Base-by-base conservation (phyloP, 2,888 invertebrate genomes). In the Fragum whitleyi region DNA sequence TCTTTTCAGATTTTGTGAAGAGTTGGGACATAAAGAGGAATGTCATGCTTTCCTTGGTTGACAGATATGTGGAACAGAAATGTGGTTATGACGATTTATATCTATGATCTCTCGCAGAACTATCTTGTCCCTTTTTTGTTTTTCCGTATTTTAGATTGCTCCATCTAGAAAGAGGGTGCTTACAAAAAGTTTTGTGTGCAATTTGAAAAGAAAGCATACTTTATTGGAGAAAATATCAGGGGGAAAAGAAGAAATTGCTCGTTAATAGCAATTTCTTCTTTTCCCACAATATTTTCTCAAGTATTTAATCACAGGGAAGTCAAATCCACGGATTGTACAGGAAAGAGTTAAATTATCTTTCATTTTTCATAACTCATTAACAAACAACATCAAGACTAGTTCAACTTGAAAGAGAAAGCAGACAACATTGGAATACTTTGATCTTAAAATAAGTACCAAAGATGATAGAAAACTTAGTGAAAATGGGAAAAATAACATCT, bases 11-110 rank as follows among this genome's bases (percentile, higher is more conserved):
- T 61, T 29, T 16, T 61, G 61, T 19, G 61, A 61, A 19, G 61
- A 61, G 61, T 29, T 87, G 28, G 90, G 90, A 5, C 85, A 87
- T 61, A 87, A 88, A 26, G 79, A 79, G 16, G 69, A 77, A 28
- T 75, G 85, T 16, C 89, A 90, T 83, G 88, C 88, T n/a, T 90
- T 88, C 65, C 79, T 87, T 28, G 88, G 87, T 74, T 91, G 81
- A 83, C 11, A 1, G 23, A 39, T 36, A n/a, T n/a, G n/a, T n/a
- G n/a, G n/a, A n/a, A 23, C 67, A 21, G 36, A 42, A 11, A 28
- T 5, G n/a, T n/a, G n/a, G n/a, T n/a, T n/a, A n/a, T n/a, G n/a
- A n/a, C 2, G 28, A 59, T 23, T 59, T 36, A 36, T n/a, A 36
- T 59, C 16, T 26, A 59, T 21, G 51, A 51, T 51, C 21, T 51